Evolutionary conservation across 2,888 invertebrate species (phyloP), one percentile per base, ranked within the genome.

Genomic region (Ellobium chinense): DNA sequence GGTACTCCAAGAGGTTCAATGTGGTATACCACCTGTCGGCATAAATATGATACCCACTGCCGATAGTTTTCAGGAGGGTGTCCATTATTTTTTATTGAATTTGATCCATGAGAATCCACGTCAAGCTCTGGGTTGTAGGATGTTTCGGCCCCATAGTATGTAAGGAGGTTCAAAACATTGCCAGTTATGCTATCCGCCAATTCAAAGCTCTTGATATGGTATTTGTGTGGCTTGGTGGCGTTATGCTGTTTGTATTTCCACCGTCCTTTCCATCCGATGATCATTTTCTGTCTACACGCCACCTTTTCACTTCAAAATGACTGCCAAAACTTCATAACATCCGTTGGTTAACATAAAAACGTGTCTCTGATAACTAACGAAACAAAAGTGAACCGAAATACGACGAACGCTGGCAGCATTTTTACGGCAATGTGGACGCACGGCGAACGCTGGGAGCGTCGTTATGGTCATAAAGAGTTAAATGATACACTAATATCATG

Each of bases 21-120:
- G 60, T 62, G 1, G 73, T 73, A 24, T 72, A 72, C 27, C 27
- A 58, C 2, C 29, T 18, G 27, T 72, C 60, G n/a, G 72, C 72
- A 72, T 31, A 72, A 5, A 72, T 34, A 18, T 36, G 56, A 36
- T 72, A 27, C 7, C 72, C 72, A 14, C n/a, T 72, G 4, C 60
- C 36, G 36, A 18, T 29, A 3, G 34, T 31, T 36, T 56, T 12
- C 4, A 60, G 56, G 1, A 72, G 60, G 14, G 36, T 72, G 31
- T 58, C 58, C 37, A 56, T 14, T 37, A 60, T 21, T 60, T 21
- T 46, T n/a, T 7, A 46, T 18, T 7, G 46, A 46, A 46, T 46
- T 46, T 46, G 46, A 46, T 46, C 46, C 46, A 18, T 46, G 7
- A 7, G 18, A 46, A 46, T 46, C 46, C 46, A 46, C 46, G n/a